phyloP scores from a whole-genome alignment of 2,888 invertebrate genomes.

The Rhamnusium bicolor region DNA sequence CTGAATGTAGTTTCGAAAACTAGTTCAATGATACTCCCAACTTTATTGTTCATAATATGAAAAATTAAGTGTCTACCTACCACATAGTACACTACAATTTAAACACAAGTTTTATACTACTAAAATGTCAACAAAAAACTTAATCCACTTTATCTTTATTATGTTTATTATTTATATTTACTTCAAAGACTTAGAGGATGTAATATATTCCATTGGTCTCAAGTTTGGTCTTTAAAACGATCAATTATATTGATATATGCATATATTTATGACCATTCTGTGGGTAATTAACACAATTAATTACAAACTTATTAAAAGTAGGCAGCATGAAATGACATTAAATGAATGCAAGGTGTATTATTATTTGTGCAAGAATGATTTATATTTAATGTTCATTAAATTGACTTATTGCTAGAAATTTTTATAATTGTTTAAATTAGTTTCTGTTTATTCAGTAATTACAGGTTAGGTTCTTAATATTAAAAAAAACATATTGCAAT shows the following conservation, averaged over 20 bases:
- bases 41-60: conserved; percentile 30
- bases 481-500: neutral
- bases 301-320: conserved; percentile 37
- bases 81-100: conserved; percentile 44
- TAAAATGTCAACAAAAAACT: conserved; percentile 48
- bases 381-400: conserved; percentile 26
- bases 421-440: conserved; percentile 19
- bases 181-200: conserved; percentile 57
- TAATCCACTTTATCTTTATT: conserved; percentile 58
- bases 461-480: neutral
- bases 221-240: conserved; percentile 38
- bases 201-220: conserved; percentile 45
- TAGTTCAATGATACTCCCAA: conserved; percentile 38
- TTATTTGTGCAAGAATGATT: conserved; percentile 21
- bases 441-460: conserved; percentile 21
- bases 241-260: conserved; percentile 45
- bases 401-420: conserved; percentile 14
- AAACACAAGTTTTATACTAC: conserved; percentile 45
- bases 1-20: neutral
- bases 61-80: conserved; percentile 40
- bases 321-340: conserved; percentile 34
- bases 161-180: conserved; percentile 51
- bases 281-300: conserved; percentile 40
- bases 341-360: conserved; percentile 29
- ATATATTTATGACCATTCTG: conserved; percentile 35